Percentiles rank a stretch among this genome's conserved stretches.
Evolutionary conservation across 2,888 invertebrate genomes (phyloP).

Genomic region (Nomada ferruginata): DNA sequence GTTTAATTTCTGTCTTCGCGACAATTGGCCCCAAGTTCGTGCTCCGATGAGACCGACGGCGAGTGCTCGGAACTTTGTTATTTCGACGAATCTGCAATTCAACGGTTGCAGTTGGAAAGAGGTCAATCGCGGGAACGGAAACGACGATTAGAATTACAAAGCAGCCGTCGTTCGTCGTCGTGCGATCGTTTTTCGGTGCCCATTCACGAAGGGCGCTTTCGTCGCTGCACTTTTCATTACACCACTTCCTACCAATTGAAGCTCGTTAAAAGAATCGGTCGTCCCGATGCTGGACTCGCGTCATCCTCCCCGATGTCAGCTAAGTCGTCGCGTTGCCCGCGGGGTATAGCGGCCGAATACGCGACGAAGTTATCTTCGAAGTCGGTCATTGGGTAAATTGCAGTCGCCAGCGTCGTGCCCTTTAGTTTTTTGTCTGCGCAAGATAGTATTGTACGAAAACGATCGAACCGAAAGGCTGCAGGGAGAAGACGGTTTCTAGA

Average conservation of each 20-base stretch:
- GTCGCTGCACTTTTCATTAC: slow-evolving; percentile 38
- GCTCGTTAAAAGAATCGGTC: slow-evolving; percentile 54
- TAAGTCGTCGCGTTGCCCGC: neutral
- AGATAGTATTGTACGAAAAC: no score
- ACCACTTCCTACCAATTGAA: slow-evolving; percentile 62
- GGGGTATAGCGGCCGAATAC: neutral
- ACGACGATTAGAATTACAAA: slow-evolving; percentile 57
- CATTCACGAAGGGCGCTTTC: slow-evolving; percentile 34
- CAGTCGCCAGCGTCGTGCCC: neutral
- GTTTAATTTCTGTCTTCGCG: neutral
- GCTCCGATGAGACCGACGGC: neutral
- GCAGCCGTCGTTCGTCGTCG: slow-evolving; percentile 15
- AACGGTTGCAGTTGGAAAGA: slow-evolving; percentile 25
- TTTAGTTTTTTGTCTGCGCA: neutral
- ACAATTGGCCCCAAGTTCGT: neutral
- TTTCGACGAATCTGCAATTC: slow-evolving; percentile 34
- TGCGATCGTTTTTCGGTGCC: slow-evolving; percentile 28
- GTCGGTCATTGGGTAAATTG: neutral
- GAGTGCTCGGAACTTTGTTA: slow-evolving; percentile 14
- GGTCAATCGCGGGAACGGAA: slow-evolving; percentile 47
- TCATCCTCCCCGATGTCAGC: slow-evolving; percentile 8
- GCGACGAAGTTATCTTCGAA: neutral
- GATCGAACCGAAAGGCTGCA: neutral
- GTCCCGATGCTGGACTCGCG: neutral
- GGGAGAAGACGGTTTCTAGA: slow-evolving; percentile 10